A percentile compares a stretch with the other conserved stretches of the same genome.
phyloP scores from a whole-genome alignment of 2,888 invertebrate species.

The Rhamnusium bicolor region DNA sequence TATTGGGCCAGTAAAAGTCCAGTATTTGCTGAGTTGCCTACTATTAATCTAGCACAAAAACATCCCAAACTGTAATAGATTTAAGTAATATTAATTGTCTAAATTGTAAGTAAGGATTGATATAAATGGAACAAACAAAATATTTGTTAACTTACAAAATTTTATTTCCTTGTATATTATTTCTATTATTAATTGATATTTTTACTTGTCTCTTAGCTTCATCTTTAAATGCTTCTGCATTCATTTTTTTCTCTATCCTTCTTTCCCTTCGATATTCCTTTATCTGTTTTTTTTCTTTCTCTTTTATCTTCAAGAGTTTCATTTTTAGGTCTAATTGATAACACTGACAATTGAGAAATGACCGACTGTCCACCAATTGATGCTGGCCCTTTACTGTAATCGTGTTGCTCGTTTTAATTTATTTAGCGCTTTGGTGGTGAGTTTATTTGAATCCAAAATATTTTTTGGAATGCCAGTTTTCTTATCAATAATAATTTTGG shows the following conservation, averaged over 20 bases:
- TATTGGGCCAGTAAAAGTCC: too few relatives aligned
- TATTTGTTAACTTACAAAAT: slow-evolving; percentile 73
- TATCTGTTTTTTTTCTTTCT: slow-evolving; percentile 83
- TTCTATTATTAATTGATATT: slow-evolving; percentile 82
- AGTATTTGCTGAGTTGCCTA: too few relatives aligned
- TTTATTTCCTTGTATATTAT: slow-evolving; percentile 82
- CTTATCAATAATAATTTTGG: slow-evolving; percentile 80
- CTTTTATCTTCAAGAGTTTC: slow-evolving; percentile 86
- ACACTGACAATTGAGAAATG: slow-evolving; percentile 79
- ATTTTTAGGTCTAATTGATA: slow-evolving; percentile 82
- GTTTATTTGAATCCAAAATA: slow-evolving; percentile 75
- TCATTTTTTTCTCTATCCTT: slow-evolving; percentile 86
- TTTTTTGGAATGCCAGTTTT: slow-evolving; percentile 85
- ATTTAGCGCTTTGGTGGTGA: slow-evolving; percentile 81
- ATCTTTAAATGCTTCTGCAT: slow-evolving; percentile 86
- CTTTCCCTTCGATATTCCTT: slow-evolving; percentile 87
- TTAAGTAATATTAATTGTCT: too few relatives aligned
- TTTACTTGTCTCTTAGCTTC: slow-evolving; percentile 88
- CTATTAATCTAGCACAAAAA: too few relatives aligned
- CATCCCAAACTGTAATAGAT: too few relatives aligned
- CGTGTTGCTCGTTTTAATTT: slow-evolving; percentile 75
- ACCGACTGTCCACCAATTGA: slow-evolving; percentile 79
- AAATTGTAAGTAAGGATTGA: too few relatives aligned
- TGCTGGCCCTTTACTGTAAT: slow-evolving; percentile 70
- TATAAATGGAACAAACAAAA: background rate